Evolutionary conservation across 2,113 vertebrate genomes (phyloP).

Genomic region (Jaculus jaculus): DNA sequence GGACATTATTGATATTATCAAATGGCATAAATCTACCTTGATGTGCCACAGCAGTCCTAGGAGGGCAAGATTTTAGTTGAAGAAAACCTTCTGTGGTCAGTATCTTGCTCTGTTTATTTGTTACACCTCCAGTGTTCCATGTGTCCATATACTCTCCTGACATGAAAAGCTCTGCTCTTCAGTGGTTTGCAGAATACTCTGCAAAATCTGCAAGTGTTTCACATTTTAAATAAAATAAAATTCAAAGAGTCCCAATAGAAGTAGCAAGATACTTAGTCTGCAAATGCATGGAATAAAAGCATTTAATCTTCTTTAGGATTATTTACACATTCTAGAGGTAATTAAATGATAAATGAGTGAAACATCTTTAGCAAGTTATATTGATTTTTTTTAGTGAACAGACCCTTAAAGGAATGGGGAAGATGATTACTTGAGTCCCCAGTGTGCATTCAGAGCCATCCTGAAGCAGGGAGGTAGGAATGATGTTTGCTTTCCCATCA

Average conservation of each 20-base stretch:
- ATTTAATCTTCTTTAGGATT: slow-evolving; percentile 40
- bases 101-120: slow-evolving; percentile 23
- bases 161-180: not conserved
- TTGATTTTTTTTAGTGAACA: slow-evolving; percentile 32
- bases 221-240: slow-evolving; percentile 61
- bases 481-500: not conserved
- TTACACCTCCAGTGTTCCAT: too few relatives aligned
- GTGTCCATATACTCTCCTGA: not conserved
- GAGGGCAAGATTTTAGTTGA: not conserved
- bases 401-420: slow-evolving; percentile 23
- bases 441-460: not conserved
- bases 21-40: not conserved
- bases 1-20: not conserved
- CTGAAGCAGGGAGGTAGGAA: not conserved
- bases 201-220: slow-evolving; percentile 1
- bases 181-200: not conserved
- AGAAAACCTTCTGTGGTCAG: slow-evolving; percentile 9
- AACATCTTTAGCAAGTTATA: slow-evolving; percentile 16
- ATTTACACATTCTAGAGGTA: slow-evolving; percentile 50
- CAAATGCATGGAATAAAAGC: not conserved
- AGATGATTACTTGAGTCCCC: slow-evolving; percentile 9
- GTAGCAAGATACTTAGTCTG: not conserved
- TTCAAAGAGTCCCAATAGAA: not conserved
- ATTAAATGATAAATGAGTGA: slow-evolving; percentile 44
- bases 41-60: not conserved